These are phyloP conservation scores for Heliconius charithonia DNA, from an alignment of 2,888 invertebrate species.

Conservation along the genomic window DNA sequence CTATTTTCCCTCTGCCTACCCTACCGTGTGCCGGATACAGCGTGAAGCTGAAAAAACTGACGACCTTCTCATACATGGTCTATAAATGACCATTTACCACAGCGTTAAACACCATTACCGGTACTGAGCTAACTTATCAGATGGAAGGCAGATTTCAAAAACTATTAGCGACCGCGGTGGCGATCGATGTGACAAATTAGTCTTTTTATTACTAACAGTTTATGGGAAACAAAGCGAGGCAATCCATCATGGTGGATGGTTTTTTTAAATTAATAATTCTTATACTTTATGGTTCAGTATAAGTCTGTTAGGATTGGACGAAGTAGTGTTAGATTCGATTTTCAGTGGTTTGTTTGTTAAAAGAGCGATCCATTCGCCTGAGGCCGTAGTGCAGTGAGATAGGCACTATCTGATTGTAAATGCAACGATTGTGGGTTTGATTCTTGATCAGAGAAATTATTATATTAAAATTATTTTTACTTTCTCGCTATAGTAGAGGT, in stretches of 20 bases:
- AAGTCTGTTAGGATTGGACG: background rate
- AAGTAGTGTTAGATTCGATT: background rate
- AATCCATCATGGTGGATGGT: slow-evolving; percentile 52
- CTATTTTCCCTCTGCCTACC: no score
- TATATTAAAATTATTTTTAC: no score
- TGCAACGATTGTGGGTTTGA: no score
- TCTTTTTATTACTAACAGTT: slow-evolving; percentile 56
- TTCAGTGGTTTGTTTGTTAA: background rate
- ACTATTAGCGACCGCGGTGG: slow-evolving; percentile 54
- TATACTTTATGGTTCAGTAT: background rate
- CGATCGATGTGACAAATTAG: slow-evolving; percentile 63
- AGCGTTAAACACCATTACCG: background rate
- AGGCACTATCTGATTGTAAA: no score
- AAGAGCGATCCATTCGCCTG: background rate
- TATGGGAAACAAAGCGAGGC: slow-evolving; percentile 63
- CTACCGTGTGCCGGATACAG: no score
- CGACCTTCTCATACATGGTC: background rate
- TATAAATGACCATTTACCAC: background rate
- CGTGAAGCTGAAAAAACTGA: background rate
- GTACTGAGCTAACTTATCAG: slow-evolving; percentile 51
- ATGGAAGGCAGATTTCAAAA: slow-evolving; percentile 57
- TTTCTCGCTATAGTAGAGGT: no score
- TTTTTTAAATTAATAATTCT: slow-evolving; percentile 23
- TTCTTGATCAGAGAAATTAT: no score
- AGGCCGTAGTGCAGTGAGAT: no score